A percentile compares a stretch with the other conserved stretches of the same genome.
phyloP scores from a whole-genome alignment of 2,113 vertebrate genomes.

The Plotosus lineatus region DNA sequence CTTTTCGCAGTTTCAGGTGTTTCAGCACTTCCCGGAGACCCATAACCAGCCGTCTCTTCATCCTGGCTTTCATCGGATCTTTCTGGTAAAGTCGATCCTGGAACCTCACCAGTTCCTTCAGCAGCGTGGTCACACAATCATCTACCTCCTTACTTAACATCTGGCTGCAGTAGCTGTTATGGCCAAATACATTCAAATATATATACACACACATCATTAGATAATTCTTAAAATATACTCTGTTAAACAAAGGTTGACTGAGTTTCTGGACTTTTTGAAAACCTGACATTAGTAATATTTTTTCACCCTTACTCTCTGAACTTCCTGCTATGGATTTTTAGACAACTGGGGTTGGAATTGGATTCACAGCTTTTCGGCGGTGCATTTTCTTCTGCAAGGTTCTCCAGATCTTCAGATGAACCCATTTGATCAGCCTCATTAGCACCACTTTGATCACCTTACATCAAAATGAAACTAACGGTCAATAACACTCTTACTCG shows the following conservation, averaged over 20 bases:
- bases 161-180: conserved; percentile 90
- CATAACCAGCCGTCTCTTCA: conserved; percentile 94
- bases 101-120: conserved; percentile 93
- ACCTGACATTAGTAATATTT: background rate
- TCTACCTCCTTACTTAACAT: conserved; percentile 95
- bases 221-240: background rate
- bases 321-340: conserved; percentile 93
- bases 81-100: conserved; percentile 97
- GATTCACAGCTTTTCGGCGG: conserved; percentile 13
- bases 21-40: conserved; percentile 94
- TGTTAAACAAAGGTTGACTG: background rate
- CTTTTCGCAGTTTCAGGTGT: conserved; percentile 88
- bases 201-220: background rate
- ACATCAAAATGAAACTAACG: background rate
- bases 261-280: background rate
- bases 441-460: conserved; percentile 33
- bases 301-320: conserved; percentile 89
- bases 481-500: background rate
- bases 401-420: background rate
- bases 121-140: conserved; percentile 82
- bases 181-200: background rate
- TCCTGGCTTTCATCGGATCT: conserved; percentile 93
- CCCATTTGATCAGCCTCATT: conserved; percentile 18
- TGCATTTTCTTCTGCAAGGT: conserved; percentile 18
- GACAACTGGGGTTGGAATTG: conserved; percentile 56